A percentile compares a stretch with the other conserved stretches of the same genome.
These are phyloP conservation scores for Caenorhabditis macrosperma DNA, from an alignment of 2,888 invertebrate species.

Conservation along the genomic window DNA sequence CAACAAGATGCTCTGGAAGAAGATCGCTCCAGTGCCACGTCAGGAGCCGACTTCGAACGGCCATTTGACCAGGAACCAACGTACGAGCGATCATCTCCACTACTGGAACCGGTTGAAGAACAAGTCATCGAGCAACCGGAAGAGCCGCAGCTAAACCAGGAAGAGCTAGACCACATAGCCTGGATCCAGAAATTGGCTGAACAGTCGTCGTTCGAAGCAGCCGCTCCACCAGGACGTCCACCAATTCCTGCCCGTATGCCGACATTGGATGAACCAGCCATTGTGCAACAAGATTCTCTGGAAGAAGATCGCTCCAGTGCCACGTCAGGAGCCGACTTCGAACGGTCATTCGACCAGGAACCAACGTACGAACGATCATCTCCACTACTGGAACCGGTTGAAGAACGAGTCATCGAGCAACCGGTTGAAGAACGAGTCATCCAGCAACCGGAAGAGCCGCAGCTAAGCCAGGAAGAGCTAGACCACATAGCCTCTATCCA, in stretches of 20 bases:
- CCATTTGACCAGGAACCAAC: slow-evolving; percentile 48
- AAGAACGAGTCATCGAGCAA: slow-evolving; percentile 28
- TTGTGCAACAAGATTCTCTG: neutral
- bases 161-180: slow-evolving; percentile 68
- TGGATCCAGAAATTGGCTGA: too few species aligned
- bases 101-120: slow-evolving; percentile 35
- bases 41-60: slow-evolving; percentile 58
- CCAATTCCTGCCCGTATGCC: slow-evolving; percentile 19
- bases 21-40: too few species aligned
- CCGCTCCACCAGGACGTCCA: slow-evolving; percentile 14
- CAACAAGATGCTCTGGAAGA: neutral
- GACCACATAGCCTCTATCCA: too few species aligned
- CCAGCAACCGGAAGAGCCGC: slow-evolving; percentile 35
- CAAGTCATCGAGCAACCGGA: slow-evolving; percentile 16
- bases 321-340: slow-evolving; percentile 36
- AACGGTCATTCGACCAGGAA: slow-evolving; percentile 52
- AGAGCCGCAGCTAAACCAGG: slow-evolving; percentile 62
- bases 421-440: slow-evolving; percentile 34
- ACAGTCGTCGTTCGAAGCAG: slow-evolving; percentile 53
- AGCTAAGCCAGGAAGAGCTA: slow-evolving; percentile 63
- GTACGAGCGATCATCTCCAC: slow-evolving; percentile 46
- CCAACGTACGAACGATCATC: slow-evolving; percentile 25
- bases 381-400: slow-evolving; percentile 25
- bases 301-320: slow-evolving; percentile 21
- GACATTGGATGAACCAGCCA: slow-evolving; percentile 16